Evolutionary conservation across 2,888 invertebrate genomes (phyloP), one percentile per base, ranked within the genome.

Genomic region (Meiosimyza platycephala): DNA sequence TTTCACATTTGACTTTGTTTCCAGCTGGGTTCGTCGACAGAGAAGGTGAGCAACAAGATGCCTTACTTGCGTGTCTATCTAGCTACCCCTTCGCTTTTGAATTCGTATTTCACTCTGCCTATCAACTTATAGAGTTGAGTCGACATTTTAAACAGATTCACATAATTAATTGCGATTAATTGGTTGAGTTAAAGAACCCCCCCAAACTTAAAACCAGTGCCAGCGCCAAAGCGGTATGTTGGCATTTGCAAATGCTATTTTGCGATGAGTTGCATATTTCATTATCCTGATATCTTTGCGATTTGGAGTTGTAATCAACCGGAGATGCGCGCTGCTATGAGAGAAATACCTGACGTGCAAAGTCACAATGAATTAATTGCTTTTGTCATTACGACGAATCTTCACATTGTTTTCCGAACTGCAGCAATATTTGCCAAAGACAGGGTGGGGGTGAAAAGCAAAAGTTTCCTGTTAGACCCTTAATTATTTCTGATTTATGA

Each of bases 311-410:
- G 81, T 80, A 84, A 85, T 85, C 84, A 83, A 78, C 71, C 71
- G 63, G 74, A 71, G 67, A 18, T 57, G 65, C 62, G 65, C 62
- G 71, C 54, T 40, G 40, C 40, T 40, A 40, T 59, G 68, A 60
- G 70, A 22, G 63, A 70, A 68, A 62, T 74, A 76, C 78, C 75
- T 77, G 74, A 75, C 72, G 66, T 73, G 69, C 79, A 74, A 76
- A 75, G 69, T 79, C 80, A 80, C 82, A 82, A 78, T 83, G 81
- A 85, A 84, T 84, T 84, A 84, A 84, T 84, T 85, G 85, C 84
- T 84, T 85, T 85, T 85, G 85, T 85, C 84, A 84, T 85, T 84
- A 84, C 79, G 83, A 79, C 79, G 82, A 84, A 85, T 85, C 84
- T 81, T 85, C 81, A 81, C 82, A 82, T 82, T 81, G 83, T 79